These are phyloP conservation scores for Phortica okadai DNA, from an alignment of 2,888 invertebrate species.

Conservation along the genomic window DNA sequence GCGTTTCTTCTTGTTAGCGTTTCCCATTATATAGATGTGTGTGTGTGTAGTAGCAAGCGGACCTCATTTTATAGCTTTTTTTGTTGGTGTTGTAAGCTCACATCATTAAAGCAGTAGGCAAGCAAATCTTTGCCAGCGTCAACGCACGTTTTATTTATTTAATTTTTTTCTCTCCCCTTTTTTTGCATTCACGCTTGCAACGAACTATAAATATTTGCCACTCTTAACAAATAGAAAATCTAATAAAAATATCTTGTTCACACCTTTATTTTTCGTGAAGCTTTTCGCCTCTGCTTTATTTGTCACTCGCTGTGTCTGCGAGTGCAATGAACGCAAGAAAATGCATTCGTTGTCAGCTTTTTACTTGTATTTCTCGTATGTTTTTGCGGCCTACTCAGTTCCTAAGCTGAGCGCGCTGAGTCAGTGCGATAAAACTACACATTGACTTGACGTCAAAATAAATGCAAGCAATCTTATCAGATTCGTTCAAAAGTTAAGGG, in stretches of 20 bases:
- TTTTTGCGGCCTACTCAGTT: no score
- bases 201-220: not conserved
- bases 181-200: not conserved
- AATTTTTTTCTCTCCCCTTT: not conserved
- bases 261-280: not conserved
- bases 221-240: conserved; percentile 10
- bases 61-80: not conserved
- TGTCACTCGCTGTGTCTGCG: not conserved
- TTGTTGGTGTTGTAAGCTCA: not conserved
- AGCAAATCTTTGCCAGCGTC: not conserved
- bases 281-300: not conserved
- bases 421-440: no score
- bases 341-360: conserved; percentile 2
- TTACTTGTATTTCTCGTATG: not conserved
- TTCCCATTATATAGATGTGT: not conserved
- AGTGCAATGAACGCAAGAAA: conserved; percentile 26
- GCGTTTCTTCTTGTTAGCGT: not conserved
- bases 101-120: not conserved
- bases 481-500: no score
- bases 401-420: no score
- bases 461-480: no score
- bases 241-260: conserved; percentile 13
- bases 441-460: no score
- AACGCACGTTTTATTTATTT: not conserved
- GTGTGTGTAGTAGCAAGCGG: conserved; percentile 2